These are phyloP conservation scores for Iselma pallidipennis DNA, from an alignment of 2,888 invertebrate species.

Conservation along the genomic window DNA sequence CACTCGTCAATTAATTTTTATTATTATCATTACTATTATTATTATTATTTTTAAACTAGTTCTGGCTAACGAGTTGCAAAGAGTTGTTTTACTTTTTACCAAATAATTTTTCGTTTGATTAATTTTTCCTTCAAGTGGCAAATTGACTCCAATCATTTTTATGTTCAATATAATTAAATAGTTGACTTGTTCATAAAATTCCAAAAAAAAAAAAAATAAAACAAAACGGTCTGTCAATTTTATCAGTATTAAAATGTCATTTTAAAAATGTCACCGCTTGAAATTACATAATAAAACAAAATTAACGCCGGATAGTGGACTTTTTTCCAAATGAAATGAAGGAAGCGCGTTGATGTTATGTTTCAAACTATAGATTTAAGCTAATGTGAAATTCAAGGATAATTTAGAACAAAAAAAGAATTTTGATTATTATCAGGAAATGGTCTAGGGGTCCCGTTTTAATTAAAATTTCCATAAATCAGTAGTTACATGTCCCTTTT, in stretches of 20 bases:
- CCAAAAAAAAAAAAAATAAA: neutral
- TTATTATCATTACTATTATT: neutral
- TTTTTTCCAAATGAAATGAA: neutral
- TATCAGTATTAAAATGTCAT: neutral
- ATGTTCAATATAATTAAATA: neutral
- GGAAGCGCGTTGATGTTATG: neutral
- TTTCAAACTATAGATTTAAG: neutral
- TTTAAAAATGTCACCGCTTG: neutral
- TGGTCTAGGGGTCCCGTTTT: neutral
- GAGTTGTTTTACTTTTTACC: no score
- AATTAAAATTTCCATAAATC: neutral
- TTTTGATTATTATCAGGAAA: neutral
- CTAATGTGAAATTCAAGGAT: neutral
- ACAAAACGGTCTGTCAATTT: neutral
- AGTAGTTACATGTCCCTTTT: neutral
- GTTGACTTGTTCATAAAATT: neutral
- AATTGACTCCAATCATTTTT: neutral
- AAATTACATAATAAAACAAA: neutral
- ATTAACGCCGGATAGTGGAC: no score
- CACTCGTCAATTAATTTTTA: neutral
- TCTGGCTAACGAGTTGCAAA: no score
- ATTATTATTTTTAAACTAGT: neutral
- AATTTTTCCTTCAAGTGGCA: neutral
- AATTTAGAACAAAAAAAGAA: neutral
- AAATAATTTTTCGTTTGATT: no score